Evolutionary conservation across 2,888 invertebrate genomes (phyloP), one percentile per base, ranked within the genome.

Genomic region (Drosophila robusta): DNA sequence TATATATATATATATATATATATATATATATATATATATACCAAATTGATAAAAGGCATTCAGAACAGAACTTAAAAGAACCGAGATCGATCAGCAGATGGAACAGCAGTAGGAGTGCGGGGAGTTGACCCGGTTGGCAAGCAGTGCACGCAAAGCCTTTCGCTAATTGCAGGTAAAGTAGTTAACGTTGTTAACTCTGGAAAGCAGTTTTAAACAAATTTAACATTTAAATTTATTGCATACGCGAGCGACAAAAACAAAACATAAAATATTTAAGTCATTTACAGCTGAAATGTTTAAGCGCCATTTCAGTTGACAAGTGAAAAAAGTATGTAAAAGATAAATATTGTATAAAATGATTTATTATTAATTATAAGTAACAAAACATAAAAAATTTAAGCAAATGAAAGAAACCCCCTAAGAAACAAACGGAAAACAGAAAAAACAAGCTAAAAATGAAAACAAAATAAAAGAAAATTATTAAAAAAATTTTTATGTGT

Each of bases 301-400:
- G 49, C 62, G 54, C 47, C 62, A 67, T 76, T 79, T 87, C 70
- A 61, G 69, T 81, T 67, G 65, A 68, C n/a, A 71, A 58, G 52
- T 76, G 87, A 61, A 54, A 74, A 63, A 85, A 87, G 68, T 68
- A 82, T 72, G 63, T 80, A 68, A 81, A 68, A 68, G 82, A 64
- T 75, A 87, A 89, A 87, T 75, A 89, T 85, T 83, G 89, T 89
- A 89, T 87, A 83, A 83, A 89, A 83, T 87, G 88, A 87, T 89
- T 83, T 89, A 83, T 83, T 89, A 81, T 69, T 85, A 89, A 85
- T 67, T 78, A 71, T 72, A 70, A 87, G 72, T 61, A 70, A 78
- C 64, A 76, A 68, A 76, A 80, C 65, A 76, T 72, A 77, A 66
- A 70, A 66, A 50, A 82, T 75, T 67, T 88, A 89, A 83, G 75